phyloP scores from a whole-genome alignment of 1,140 invertebrate species.

The Steinernema feltiae region DNA sequence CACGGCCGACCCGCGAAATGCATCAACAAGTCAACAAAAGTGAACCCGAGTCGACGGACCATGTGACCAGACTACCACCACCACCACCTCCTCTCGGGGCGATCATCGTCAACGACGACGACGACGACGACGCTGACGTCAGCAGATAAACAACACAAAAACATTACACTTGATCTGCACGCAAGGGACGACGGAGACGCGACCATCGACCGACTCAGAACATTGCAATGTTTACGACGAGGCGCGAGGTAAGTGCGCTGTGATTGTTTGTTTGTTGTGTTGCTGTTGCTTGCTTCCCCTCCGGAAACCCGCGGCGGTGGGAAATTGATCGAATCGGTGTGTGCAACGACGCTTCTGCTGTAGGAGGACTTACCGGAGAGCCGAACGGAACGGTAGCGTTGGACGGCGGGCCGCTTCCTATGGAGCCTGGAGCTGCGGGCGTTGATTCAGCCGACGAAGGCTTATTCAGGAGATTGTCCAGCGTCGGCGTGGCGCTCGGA shows the following conservation, averaged over 20 bases:
- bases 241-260: conserved; percentile 2
- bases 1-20: conserved; percentile 12
- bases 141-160: conserved; percentile 13
- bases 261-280: conserved; percentile 9
- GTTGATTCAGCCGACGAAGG: neutral
- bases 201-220: conserved; percentile 2
- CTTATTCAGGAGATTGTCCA: neutral
- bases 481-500: neutral
- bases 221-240: conserved; percentile 8
- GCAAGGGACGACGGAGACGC: neutral
- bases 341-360: neutral
- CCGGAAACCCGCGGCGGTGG: too few species aligned
- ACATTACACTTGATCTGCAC: conserved; percentile 11
- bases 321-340: neutral
- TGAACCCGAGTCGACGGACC: neutral
- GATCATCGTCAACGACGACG: neutral
- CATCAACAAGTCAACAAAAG: conserved; percentile 15
- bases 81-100: neutral
- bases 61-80: neutral
- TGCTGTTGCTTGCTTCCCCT: neutral
- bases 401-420: neutral
- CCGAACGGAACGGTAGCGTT: conserved; percentile 6
- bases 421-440: neutral
- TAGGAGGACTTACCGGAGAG: neutral
- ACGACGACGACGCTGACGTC: neutral